Evolutionary conservation across 2,113 vertebrate genomes (phyloP).

Genomic region (western clawed frog (Xenopus tropicalis)): DNA sequence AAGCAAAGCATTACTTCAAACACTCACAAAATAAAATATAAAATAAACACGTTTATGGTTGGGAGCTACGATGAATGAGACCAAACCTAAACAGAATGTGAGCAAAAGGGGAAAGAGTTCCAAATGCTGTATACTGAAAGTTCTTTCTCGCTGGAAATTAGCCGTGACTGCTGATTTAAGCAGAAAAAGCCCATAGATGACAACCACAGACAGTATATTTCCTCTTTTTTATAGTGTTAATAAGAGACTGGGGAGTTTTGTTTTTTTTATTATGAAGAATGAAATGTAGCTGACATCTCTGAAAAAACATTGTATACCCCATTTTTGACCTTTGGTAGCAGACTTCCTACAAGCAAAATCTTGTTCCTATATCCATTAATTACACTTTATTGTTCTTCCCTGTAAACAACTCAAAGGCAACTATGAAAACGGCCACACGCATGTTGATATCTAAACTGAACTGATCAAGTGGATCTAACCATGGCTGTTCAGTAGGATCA

Average conservation of each 20-base stretch:
- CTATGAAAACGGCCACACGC: too few relatives aligned
- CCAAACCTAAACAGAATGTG: slow-evolving; percentile 24
- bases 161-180: slow-evolving; percentile 36
- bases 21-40: neutral
- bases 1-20: slow-evolving; percentile 24
- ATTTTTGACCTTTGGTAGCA: neutral
- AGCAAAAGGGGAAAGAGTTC: neutral
- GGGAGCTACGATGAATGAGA: slow-evolving; percentile 29
- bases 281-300: slow-evolving; percentile 25
- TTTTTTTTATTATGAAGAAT: slow-evolving; percentile 9
- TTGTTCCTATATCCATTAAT: slow-evolving; percentile 17
- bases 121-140: slow-evolving; percentile 3
- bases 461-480: too few relatives aligned
- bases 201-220: slow-evolving; percentile 23
- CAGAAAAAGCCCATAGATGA: slow-evolving; percentile 18
- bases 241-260: slow-evolving; percentile 16
- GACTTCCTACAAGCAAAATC: slow-evolving; percentile 19
- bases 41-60: slow-evolving; percentile 38
- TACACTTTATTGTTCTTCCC: slow-evolving; percentile 7
- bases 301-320: slow-evolving; percentile 8
- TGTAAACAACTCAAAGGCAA: neutral
- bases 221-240: slow-evolving; percentile 36
- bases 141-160: slow-evolving; percentile 35
- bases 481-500: too few relatives aligned
- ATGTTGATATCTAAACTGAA: too few relatives aligned